These are phyloP conservation scores for Spisula solida DNA, from an alignment of 2,888 invertebrate species.

Conservation along the genomic window DNA sequence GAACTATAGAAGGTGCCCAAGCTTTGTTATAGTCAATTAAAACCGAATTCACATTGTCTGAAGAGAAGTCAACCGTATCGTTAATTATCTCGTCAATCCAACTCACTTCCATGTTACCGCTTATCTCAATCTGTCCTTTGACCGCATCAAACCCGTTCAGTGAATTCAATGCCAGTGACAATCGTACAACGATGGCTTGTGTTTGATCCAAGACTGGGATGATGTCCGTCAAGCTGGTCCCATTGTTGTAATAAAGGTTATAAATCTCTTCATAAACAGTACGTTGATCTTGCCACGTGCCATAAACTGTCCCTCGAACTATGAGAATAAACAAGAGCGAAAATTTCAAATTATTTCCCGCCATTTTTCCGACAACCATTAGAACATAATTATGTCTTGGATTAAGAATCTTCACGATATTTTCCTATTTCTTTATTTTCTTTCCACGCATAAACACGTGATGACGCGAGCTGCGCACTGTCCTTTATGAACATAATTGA, in stretches of 20 bases:
- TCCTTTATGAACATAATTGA: no score
- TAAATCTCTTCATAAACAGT: conserved; percentile 49
- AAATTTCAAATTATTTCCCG: neutral
- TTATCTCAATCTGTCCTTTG: conserved; percentile 65
- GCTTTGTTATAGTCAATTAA: conserved; percentile 63
- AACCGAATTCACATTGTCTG: neutral
- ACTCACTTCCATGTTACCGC: conserved; percentile 58
- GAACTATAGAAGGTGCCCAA: conserved; percentile 64
- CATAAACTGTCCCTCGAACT: neutral
- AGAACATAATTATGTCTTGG: no score
- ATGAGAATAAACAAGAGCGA: neutral
- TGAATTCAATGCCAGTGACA: conserved; percentile 60
- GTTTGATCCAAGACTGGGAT: conserved; percentile 51
- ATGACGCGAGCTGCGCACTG: no score
- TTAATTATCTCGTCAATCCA: conserved; percentile 57
- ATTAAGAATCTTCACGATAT: no score
- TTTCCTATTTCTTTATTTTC: no score
- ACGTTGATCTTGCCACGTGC: neutral
- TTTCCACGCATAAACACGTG: no score
- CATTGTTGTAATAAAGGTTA: conserved; percentile 61
- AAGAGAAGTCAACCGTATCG: neutral
- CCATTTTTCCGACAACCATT: neutral
- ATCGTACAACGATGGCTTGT: conserved; percentile 25
- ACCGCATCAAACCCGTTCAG: conserved; percentile 67
- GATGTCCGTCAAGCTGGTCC: conserved; percentile 58